Conservation (phyloP, 2,888 invertebrate species). For the Pandemis cinnamomeana region DNA sequence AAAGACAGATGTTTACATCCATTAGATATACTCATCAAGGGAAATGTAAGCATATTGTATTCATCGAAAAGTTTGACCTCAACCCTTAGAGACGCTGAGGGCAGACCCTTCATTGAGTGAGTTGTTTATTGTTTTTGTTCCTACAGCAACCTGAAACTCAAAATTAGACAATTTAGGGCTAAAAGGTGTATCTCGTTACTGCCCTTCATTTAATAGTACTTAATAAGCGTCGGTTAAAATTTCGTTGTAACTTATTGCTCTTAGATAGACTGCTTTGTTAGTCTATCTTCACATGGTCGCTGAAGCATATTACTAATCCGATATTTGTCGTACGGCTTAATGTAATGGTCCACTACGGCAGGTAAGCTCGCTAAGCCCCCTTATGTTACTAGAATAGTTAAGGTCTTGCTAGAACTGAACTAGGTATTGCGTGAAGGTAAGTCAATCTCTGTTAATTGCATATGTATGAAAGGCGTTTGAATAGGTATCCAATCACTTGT, state of each 20-base stretch:
- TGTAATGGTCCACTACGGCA: background rate
- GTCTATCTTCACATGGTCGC: background rate
- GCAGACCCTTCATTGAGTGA: slow-evolving; percentile 6
- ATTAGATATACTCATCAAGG: background rate
- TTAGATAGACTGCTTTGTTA: background rate
- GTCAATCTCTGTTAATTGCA: too few species aligned
- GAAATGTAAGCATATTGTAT: background rate
- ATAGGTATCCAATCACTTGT: too few species aligned
- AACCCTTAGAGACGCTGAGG: slow-evolving; percentile 4
- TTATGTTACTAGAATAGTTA: background rate
- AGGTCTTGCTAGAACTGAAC: background rate
- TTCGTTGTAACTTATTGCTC: background rate
- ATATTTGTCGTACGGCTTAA: background rate
- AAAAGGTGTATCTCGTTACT: slow-evolving; percentile 26
- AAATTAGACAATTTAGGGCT: slow-evolving; percentile 22
- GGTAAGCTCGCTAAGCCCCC: background rate
- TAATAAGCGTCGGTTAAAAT: slow-evolving; percentile 18
- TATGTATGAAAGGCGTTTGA: too few species aligned
- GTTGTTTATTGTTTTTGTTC: slow-evolving; percentile 31
- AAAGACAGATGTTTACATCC: background rate
- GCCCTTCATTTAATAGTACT: slow-evolving; percentile 9
- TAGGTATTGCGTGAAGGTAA: background rate
- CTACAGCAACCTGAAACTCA: slow-evolving; percentile 16
- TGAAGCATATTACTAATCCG: background rate
- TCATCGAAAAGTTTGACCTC: slow-evolving; percentile 7